These are phyloP conservation scores for Tiliacea aurago DNA, from an alignment of 2,888 invertebrate genomes.

Conservation along the genomic window DNA sequence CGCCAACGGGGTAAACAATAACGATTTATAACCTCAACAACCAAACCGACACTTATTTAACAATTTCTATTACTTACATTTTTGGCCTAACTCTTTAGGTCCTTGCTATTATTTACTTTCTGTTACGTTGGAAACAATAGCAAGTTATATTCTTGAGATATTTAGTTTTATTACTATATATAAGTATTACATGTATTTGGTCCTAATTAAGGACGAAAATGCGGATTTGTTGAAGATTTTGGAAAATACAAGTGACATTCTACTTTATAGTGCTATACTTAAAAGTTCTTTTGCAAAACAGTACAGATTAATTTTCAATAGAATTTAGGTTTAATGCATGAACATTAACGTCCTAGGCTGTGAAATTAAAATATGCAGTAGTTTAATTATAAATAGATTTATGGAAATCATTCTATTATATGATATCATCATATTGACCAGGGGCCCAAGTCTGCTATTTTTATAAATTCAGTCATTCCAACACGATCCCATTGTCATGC, in stretches of 20 bases:
- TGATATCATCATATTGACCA: too few relatives aligned
- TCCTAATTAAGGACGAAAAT: constrained; percentile 50
- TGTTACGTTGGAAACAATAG: constrained; percentile 47
- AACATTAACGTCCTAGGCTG: too few relatives aligned
- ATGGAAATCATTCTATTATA: too few relatives aligned
- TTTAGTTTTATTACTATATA: constrained; percentile 56
- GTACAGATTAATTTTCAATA: too few relatives aligned
- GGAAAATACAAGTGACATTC: constrained; percentile 5
- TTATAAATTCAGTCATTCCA: too few relatives aligned
- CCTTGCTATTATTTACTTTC: constrained; percentile 26
- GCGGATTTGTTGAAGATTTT: constrained; percentile 2
- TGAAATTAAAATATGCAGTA: too few relatives aligned
- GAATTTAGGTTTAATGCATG: too few relatives aligned
- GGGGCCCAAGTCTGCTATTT: too few relatives aligned
- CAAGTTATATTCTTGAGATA: constrained; percentile 39
- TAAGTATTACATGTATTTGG: constrained; percentile 36
- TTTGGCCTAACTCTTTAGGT: constrained; percentile 18
- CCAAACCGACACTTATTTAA: constrained; percentile 45
- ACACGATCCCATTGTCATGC: too few relatives aligned
- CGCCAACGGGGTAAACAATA: constrained; percentile 64
- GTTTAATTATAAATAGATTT: too few relatives aligned
- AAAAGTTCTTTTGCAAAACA: too few relatives aligned
- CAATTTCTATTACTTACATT: constrained; percentile 57
- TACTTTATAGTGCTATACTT: background rate
- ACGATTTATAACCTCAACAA: constrained; percentile 59